phyloP scores from a whole-genome alignment of 2,888 invertebrate species.

The Amphipyra tragopoginis region DNA sequence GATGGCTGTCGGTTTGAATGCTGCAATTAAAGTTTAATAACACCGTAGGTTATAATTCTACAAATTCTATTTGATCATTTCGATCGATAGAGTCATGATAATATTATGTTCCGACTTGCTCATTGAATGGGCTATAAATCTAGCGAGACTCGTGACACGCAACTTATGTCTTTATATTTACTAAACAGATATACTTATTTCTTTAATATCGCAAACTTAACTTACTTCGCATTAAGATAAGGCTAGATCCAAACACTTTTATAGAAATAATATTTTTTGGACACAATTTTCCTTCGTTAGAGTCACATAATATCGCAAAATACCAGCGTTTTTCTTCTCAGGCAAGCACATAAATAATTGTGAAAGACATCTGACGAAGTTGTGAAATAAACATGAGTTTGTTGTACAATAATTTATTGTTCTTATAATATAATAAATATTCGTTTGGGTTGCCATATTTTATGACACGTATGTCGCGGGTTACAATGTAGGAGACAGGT shows the following conservation, averaged over 20 bases:
- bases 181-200: conserved; percentile 38
- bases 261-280: conserved; percentile 9
- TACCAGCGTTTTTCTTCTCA: conserved; percentile 34
- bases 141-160: conserved; percentile 24
- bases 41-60: conserved; percentile 38
- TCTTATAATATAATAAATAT: conserved; percentile 52
- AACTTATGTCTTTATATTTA: conserved; percentile 40
- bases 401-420: conserved; percentile 53
- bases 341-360: conserved; percentile 45
- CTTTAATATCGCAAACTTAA: conserved; percentile 28
- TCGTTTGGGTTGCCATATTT: conserved; percentile 44
- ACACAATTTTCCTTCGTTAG: neutral
- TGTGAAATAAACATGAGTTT: conserved; percentile 56
- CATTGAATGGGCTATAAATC: conserved; percentile 46
- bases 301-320: conserved; percentile 3
- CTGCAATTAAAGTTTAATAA: conserved; percentile 53
- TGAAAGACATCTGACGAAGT: conserved; percentile 50
- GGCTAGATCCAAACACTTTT: conserved; percentile 8
- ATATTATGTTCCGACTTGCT: conserved; percentile 14
- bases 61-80: conserved; percentile 31
- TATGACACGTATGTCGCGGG: conserved; percentile 33
- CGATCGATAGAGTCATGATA: conserved; percentile 35
- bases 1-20: conserved; percentile 47
- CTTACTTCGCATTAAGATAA: conserved; percentile 28
- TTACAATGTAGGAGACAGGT: conserved; percentile 47